These are phyloP conservation scores for Strongylocentrotus purpuratus DNA, from an alignment of 35 echinoderm and acorn worm species.

Conservation along the genomic window DNA sequence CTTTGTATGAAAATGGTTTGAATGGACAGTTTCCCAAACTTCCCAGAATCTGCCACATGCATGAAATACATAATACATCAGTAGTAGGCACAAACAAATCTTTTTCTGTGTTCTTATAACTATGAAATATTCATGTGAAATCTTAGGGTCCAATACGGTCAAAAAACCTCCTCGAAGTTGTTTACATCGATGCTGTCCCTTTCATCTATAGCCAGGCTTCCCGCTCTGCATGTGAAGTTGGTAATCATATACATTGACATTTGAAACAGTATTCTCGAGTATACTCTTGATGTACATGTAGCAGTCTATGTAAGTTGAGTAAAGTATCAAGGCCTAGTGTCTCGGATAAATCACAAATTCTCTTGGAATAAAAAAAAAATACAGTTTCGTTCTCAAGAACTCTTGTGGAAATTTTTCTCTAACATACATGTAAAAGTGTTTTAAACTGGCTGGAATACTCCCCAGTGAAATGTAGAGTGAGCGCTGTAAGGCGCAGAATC, in stretches of 20 bases:
- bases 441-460: too few species aligned
- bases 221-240: not conserved
- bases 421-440: too few species aligned
- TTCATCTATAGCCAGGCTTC: not conserved
- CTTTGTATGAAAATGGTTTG: not conserved
- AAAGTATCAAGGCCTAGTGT: not conserved
- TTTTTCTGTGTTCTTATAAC: not conserved
- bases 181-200: not conserved
- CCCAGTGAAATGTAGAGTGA: too few species aligned
- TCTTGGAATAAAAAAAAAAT: not conserved
- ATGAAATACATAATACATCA: not conserved
- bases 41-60: too few species aligned
- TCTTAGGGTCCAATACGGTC: not conserved
- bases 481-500: too few species aligned
- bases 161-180: not conserved
- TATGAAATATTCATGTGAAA: not conserved
- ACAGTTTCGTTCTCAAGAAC: too few species aligned
- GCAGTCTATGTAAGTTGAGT: not conserved
- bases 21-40: not conserved
- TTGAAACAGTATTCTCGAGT: not conserved
- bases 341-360: not conserved
- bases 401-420: too few species aligned
- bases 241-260: slow-evolving; percentile 18
- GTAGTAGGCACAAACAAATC: not conserved
- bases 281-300: not conserved